These are phyloP conservation scores for Rhynchophorus ferrugineus DNA, from an alignment of 1,140 invertebrate genomes.

Conservation along the genomic window DNA sequence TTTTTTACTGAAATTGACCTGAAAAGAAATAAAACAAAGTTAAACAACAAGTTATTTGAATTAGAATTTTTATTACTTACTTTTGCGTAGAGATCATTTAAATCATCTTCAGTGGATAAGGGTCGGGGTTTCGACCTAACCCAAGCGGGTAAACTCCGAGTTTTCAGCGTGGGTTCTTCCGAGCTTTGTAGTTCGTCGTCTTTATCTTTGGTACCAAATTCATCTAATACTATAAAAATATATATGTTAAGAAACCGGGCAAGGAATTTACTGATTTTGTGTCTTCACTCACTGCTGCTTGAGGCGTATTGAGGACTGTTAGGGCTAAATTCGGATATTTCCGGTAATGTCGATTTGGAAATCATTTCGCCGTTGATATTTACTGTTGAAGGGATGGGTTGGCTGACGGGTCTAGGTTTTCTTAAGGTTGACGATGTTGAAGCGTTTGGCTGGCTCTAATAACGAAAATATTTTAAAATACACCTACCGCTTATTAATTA, in stretches of 20 bases:
- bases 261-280: too few species aligned
- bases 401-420: constrained; percentile 39
- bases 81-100: constrained; percentile 65
- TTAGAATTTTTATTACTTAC: constrained; percentile 37
- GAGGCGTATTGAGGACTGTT: constrained; percentile 51
- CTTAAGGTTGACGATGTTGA: constrained; percentile 14
- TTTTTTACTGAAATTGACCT: constrained; percentile 65
- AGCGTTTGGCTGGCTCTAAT: constrained; percentile 7
- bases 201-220: constrained; percentile 39
- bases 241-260: background rate
- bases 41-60: background rate
- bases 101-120: constrained; percentile 58
- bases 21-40: constrained; percentile 24
- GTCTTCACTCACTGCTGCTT: constrained; percentile 54
- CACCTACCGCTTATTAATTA: background rate
- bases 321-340: constrained; percentile 48
- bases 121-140: constrained; percentile 55
- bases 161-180: constrained; percentile 51
- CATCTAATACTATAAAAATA: constrained; percentile 50
- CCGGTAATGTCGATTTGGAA: constrained; percentile 39
- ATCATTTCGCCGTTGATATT: constrained; percentile 31
- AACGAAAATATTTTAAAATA: background rate
- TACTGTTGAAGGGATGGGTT: constrained; percentile 35
- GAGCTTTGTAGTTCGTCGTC: constrained; percentile 29
- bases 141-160: constrained; percentile 59